Base-by-base conservation (phyloP, 1,140 invertebrate genomes). In the Pemphigus obesinymphae region DNA sequence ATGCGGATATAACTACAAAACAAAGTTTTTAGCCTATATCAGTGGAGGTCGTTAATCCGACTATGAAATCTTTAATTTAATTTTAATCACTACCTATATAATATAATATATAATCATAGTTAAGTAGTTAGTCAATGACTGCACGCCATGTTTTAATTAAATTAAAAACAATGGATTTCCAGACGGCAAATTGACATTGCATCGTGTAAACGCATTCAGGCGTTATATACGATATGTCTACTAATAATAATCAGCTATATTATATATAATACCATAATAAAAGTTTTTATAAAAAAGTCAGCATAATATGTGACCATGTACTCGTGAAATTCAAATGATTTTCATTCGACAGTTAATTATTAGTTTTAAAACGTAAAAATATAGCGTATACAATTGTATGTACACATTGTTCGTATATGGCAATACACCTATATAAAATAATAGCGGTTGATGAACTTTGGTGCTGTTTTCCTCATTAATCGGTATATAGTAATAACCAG, bases 381-480 rank as follows among this genome's bases (percentile, higher is more conserved):
- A 45, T 11, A 11, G 43, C 43, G 43, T 45, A 11, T 6, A 45
- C 43, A 11, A 11, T 45, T 45, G n/a, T n/a, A n/a, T n/a, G n/a
- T n/a, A n/a, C n/a, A n/a, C n/a, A n/a, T n/a, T n/a, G 31, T 63
- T 20, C 3, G 31, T 4, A 20, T 8, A 31, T 17, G 7, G 61
- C 26, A n/a, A n/a, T n/a, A n/a, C n/a, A n/a, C n/a, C n/a, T n/a
- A n/a, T n/a, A n/a, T 34, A 63, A 20, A 58, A 58, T 17, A 55
- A 58, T 29, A 31, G 3, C 72, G 72, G 72, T 34, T 53, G 72
- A 75, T 75, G 72, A 75, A 75, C 29, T 53, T 75, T 53, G 31
- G n/a, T 43, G 23, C 6, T 15, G 13, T 45, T 45, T 45, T 29
- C 3, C 0, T 29, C 23, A n/a, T 8, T 1, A 43, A 43, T 26